Conservation (phyloP, 1,140 invertebrate species). For the Harlomillsia oculata region DNA sequence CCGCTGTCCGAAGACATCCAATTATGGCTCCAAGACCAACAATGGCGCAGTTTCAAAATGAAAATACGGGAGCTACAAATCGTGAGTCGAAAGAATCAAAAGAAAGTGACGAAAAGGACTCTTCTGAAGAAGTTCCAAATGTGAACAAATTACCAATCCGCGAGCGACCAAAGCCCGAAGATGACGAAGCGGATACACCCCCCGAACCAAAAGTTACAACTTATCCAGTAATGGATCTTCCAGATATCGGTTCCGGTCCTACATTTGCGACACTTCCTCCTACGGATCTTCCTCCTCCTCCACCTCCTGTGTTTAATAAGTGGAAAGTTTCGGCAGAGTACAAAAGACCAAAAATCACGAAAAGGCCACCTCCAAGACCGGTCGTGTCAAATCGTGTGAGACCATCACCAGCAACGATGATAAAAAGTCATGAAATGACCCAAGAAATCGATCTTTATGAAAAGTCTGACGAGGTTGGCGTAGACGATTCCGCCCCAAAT, state of each 20-base stretch:
- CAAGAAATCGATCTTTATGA: not conserved
- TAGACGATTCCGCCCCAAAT: too few species aligned
- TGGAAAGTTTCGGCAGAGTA: not conserved
- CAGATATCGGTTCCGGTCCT: not conserved
- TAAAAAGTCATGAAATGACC: not conserved
- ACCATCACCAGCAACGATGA: not conserved
- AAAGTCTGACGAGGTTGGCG: conserved; percentile 4
- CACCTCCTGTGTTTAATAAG: not conserved
- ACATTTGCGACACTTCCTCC: not conserved
- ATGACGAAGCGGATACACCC: too few species aligned
- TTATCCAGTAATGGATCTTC: not conserved
- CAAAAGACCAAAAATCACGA: not conserved
- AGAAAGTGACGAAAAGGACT: not conserved
- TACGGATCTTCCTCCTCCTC: not conserved
- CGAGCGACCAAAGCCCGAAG: too few species aligned
- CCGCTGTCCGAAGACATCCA: not conserved
- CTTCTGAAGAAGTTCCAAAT: not conserved
- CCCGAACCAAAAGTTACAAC: too few species aligned
- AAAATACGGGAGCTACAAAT: too few species aligned
- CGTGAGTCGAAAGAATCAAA: too few species aligned
- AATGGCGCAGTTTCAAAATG: too few species aligned
- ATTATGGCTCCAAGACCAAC: too few species aligned
- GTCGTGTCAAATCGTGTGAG: not conserved
- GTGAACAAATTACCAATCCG: too few species aligned
- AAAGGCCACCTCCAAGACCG: not conserved